Evolutionary conservation across 2,888 invertebrate species (phyloP).

Genomic region (Oxyscelio sp.): DNA sequence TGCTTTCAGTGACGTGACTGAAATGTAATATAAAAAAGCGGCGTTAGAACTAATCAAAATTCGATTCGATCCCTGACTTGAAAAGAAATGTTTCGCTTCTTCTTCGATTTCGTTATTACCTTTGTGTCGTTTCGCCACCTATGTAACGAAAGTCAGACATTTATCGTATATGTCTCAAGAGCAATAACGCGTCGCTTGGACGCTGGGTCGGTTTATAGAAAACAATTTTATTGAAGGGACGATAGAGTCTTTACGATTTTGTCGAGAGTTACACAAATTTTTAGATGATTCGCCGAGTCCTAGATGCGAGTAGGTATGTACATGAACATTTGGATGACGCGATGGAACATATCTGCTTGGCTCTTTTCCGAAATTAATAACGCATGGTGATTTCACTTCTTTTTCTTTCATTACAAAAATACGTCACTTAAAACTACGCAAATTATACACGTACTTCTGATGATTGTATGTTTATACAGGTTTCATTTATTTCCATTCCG

Average conservation of each 20-base stretch:
- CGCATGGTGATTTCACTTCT: conserved; percentile 15
- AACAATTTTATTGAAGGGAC: conserved; percentile 17
- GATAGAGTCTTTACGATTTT: conserved; percentile 6
- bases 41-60: conserved; percentile 25
- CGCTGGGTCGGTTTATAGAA: conserved; percentile 59
- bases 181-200: conserved; percentile 26
- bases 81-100: neutral
- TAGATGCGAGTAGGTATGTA: neutral
- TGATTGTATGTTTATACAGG: conserved; percentile 44
- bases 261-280: neutral
- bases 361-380: conserved; percentile 28
- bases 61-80: conserved; percentile 14
- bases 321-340: conserved; percentile 16
- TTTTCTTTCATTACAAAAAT: conserved; percentile 51
- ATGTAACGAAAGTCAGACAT: conserved; percentile 44
- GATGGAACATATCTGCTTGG: conserved; percentile 6
- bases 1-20: conserved; percentile 44
- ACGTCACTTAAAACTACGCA: conserved; percentile 48
- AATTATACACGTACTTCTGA: conserved; percentile 31
- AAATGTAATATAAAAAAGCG: conserved; percentile 51
- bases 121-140: neutral
- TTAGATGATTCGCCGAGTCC: neutral
- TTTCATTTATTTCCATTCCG: conserved; percentile 2
- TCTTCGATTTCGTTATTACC: neutral
- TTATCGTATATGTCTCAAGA: conserved; percentile 54